These are phyloP conservation scores for Idaea biselata DNA, from an alignment of 2,888 invertebrate genomes.

Conservation along the genomic window DNA sequence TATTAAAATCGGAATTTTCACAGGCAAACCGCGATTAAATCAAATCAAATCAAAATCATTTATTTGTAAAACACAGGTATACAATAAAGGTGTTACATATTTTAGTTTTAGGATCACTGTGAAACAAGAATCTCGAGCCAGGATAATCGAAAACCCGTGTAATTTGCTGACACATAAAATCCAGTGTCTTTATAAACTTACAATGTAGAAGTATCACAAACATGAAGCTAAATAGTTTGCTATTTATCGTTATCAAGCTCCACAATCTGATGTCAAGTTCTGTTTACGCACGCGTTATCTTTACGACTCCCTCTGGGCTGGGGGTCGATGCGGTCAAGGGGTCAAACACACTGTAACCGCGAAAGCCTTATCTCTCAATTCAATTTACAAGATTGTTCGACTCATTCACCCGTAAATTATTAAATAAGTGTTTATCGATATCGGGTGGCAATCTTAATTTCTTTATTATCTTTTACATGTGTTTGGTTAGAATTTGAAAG, in stretches of 20 bases:
- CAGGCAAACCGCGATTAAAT: no score
- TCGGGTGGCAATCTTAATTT: conserved; percentile 62
- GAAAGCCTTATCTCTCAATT: conserved; percentile 71
- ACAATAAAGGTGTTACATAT: no score
- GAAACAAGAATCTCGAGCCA: not conserved
- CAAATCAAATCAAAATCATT: no score
- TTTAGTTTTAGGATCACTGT: no score
- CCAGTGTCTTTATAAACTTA: not conserved
- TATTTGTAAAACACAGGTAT: no score
- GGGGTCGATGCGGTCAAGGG: conserved; percentile 35
- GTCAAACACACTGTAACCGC: conserved; percentile 46
- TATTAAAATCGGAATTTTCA: no score
- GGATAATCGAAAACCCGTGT: not conserved
- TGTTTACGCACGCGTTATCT: conserved; percentile 18
- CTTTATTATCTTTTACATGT: conserved; percentile 51
- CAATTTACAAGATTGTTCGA: conserved; percentile 62
- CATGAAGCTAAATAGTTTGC: not conserved
- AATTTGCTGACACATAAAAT: not conserved
- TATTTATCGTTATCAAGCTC: not conserved
- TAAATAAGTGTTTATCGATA: conserved; percentile 54
- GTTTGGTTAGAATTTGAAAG: conserved; percentile 11
- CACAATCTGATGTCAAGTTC: not conserved
- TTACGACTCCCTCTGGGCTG: conserved; percentile 37
- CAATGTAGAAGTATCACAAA: not conserved
- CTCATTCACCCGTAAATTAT: conserved; percentile 65